These are phyloP conservation scores for Cyprinella venusta DNA, from an alignment of 2,797 vertebrate genomes.

Conservation along the genomic window DNA sequence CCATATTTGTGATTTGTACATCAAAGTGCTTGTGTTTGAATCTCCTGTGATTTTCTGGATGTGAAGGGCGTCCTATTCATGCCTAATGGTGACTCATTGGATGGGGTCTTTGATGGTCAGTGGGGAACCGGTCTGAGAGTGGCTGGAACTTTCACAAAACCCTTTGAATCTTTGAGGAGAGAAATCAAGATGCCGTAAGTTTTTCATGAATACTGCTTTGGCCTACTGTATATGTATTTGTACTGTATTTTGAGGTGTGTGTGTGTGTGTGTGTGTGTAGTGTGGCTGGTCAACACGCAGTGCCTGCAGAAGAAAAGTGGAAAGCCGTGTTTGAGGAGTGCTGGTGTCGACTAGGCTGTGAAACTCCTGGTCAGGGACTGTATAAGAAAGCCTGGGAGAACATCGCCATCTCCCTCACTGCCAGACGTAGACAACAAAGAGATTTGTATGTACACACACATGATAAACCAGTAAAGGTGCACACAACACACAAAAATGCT, in stretches of 20 bases:
- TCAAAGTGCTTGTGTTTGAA: neutral
- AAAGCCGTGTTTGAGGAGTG: constrained; percentile 86
- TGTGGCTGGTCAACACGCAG: constrained; percentile 79
- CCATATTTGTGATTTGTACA: neutral
- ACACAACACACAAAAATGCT: neutral
- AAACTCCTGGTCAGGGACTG: constrained; percentile 80
- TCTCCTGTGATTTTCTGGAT: constrained; percentile 1
- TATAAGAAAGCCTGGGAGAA: constrained; percentile 86
- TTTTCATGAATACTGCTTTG: neutral
- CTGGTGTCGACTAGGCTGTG: constrained; percentile 86
- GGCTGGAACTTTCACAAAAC: constrained; percentile 88
- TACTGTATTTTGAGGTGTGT: neutral
- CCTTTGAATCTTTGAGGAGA: constrained; percentile 81
- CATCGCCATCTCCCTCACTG: constrained; percentile 85
- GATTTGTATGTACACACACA: constrained; percentile 73
- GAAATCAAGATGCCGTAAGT: constrained; percentile 71
- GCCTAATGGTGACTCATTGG: constrained; percentile 89
- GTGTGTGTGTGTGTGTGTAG: constrained; percentile 61
- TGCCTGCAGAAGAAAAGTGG: constrained; percentile 85
- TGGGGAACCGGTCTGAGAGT: constrained; percentile 93
- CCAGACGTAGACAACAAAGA: constrained; percentile 79
- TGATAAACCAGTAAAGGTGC: neutral
- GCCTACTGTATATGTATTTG: constrained; percentile 1
- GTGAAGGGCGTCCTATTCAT: constrained; percentile 80
- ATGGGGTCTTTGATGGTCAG: constrained; percentile 90